Conservation (phyloP, 1,140 invertebrate genomes). For the Metopolophium dirhodum region DNA sequence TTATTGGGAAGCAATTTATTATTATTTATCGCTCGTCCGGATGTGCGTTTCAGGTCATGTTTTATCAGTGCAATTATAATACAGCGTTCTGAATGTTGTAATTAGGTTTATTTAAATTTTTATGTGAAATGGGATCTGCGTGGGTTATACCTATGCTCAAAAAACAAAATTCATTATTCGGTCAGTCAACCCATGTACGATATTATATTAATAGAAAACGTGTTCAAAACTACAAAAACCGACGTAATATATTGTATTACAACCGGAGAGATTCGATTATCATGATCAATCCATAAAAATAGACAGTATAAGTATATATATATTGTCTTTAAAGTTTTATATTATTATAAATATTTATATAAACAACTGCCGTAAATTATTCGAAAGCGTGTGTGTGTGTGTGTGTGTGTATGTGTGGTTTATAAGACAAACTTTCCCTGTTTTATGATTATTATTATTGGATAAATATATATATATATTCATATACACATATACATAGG, state of each 20-base stretch:
- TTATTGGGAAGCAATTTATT: background rate
- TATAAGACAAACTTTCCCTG: constrained; percentile 29
- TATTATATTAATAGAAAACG: constrained; percentile 14
- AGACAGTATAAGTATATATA: background rate
- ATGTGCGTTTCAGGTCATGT: too few species aligned
- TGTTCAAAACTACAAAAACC: background rate
- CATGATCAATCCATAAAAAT: constrained; percentile 9
- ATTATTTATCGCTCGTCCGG: background rate
- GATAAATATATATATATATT: background rate
- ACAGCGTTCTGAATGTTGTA: background rate
- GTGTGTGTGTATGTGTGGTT: background rate
- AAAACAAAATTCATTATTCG: constrained; percentile 16
- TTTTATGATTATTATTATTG: constrained; percentile 6
- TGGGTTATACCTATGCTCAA: background rate
- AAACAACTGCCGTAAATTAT: constrained; percentile 7
- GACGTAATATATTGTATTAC: background rate
- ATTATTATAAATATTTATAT: background rate
- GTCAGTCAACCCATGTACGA: background rate
- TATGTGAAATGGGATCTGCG: background rate
- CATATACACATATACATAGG: background rate
- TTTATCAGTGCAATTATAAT: background rate
- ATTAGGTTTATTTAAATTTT: background rate
- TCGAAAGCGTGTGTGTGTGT: background rate
- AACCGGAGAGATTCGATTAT: constrained; percentile 21
- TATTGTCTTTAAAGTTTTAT: constrained; percentile 16